Evolutionary conservation across 1,140 invertebrate species (phyloP), one percentile per base, ranked within the genome.

Genomic region (Vanessa atalanta): DNA sequence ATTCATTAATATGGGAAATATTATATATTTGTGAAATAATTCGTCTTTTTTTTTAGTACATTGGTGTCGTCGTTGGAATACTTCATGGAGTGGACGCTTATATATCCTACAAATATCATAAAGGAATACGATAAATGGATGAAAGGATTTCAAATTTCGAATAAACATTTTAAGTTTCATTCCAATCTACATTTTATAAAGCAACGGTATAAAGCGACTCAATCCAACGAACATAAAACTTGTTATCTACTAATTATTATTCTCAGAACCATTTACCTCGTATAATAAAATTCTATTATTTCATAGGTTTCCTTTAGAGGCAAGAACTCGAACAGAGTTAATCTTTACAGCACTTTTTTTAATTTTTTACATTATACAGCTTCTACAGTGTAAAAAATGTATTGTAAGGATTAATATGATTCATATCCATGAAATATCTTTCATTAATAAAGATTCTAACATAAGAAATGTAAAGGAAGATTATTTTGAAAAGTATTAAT

Each of bases 81-180:
- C 79, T 97, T 0, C 96, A 97, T 85, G 96, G 95, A 1, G 94
- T 95, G 3, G 96, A 97, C 83, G 95, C 95, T 2, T 96, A 96
- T 87, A 93, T 95, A 75, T 95, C 96, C 0, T 96, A 96, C 70
- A 94, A 91, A 75, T 94, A 95, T 78, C 95, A 94, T 76, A 95
- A 94, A 88, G 94, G 94, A 60, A 92, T 93, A 73, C 84, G 94
- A 84, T 94, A 77, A 86, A 76, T 26, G 43, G 14, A 14, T 11
- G 31, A n/a, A 16, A 31, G 2, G 1, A 13, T 16, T 9, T 53
- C 16, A 12, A 26, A 26, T 12, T 26, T n/a, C 12, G 26, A 55
- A n/a, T 16, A 8, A 4, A n/a, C 15, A n/a, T 55, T 55, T 55
- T 20, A 60, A 12, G 14, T 31, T 9, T 60, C 23, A 60, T 60